Base-by-base conservation (phyloP, 2,797 vertebrate genomes). In the Tapera naevia region DNA sequence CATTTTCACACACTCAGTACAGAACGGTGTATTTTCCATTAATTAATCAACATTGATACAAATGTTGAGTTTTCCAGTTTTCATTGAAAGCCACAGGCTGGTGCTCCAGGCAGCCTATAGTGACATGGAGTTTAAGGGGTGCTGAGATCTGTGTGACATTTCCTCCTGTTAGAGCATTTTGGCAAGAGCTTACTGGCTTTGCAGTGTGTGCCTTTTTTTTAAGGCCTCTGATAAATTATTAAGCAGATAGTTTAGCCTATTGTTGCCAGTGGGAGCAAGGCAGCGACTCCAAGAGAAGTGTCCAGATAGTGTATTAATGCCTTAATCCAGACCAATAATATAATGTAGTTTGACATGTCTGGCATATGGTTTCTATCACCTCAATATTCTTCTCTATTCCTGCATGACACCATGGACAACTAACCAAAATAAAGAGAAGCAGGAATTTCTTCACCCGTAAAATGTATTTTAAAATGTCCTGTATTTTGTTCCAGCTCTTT, bases 381-480 rank as follows among this genome's bases (percentile, higher is more conserved):
- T 94, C 95, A 96, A 94, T 97, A 96, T 93, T 95, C 74, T 94
- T 93, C 80, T 91, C 61, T 96, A 50, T 87, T 97, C 86, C 46
- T 96, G 24, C 65, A 24, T 93, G 80, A 90, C 89, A 91, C 91
- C 95, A 94, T 78, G 87, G 95, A 96, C 94, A 95, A 56, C 64
- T 96, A 96, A 97, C 88, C 83, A 95, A 95, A 97, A 97, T 96
- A 96, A 96, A 97, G 74, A 89, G 91, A 93, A 96, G 89, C 95
- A 94, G 86, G 65, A 91, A 90, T 97, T 94, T 94, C 78, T 95
- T 97, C 91, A 91, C 80, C 89, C 91, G 0, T 97, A 80, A 93
- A 91, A 94, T 78, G 39, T 85, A 74, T 95, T 95, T 93, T 93
- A 35, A 90, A 94, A 87, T 75, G 54, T 85, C 56, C 69, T 93